Conservation (phyloP, 2,797 vertebrate species). For the Dendrocincla tyrannina region DNA sequence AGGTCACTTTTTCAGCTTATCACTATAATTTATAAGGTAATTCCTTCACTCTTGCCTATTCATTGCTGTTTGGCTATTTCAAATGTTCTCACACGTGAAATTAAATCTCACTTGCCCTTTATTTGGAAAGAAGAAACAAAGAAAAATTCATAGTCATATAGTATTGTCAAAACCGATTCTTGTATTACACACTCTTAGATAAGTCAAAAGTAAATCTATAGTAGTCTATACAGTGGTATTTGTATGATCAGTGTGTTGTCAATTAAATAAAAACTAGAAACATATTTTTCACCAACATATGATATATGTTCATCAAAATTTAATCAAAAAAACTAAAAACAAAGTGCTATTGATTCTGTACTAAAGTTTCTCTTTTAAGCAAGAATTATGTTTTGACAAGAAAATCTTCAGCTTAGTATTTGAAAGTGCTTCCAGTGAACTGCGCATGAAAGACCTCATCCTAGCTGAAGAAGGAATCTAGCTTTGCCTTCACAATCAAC, state of each 20-base stretch:
- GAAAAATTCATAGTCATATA: neutral
- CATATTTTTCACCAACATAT: neutral
- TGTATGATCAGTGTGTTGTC: neutral
- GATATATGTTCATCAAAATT: neutral
- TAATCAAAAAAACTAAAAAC: neutral
- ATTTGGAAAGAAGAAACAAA: neutral
- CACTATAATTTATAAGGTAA: slow-evolving; percentile 22
- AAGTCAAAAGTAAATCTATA: neutral
- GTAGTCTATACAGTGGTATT: neutral
- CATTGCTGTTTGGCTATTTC: neutral
- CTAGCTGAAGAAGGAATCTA: neutral
- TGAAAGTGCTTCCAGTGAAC: neutral
- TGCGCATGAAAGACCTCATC: neutral
- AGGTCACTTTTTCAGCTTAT: slow-evolving; percentile 9
- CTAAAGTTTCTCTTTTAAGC: neutral
- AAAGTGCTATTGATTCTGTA: neutral
- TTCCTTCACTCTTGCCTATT: neutral
- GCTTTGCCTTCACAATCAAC: neutral
- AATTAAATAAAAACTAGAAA: neutral
- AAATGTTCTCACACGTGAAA: neutral
- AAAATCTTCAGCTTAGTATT: neutral
- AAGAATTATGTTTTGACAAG: neutral
- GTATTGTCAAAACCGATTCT: neutral
- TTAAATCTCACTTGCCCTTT: slow-evolving; percentile 29
- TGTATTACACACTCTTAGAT: neutral